Percentiles rank a stretch among this genome's conserved stretches.
phyloP scores from a whole-genome alignment of 2,888 invertebrate genomes.

The Phlogophora meticulosa region DNA sequence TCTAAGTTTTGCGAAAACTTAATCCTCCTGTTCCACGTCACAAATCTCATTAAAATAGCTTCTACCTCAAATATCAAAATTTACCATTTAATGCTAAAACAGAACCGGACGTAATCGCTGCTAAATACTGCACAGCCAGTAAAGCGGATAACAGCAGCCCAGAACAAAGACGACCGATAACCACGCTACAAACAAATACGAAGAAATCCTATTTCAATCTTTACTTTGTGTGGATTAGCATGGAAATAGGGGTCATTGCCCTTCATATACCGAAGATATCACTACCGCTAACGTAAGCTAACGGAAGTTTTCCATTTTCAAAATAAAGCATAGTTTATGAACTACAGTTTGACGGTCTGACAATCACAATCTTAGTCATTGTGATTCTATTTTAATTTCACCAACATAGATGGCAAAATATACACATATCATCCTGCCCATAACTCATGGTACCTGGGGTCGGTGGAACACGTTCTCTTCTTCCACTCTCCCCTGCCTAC shows the following conservation, averaged over 20 bases:
- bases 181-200: constrained; percentile 4
- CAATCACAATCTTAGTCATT: no score
- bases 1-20: neutral
- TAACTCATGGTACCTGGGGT: no score
- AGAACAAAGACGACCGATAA: constrained; percentile 5
- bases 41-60: constrained; percentile 1
- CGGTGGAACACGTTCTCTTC: no score
- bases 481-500: no score
- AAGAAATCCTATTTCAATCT: constrained; percentile 11
- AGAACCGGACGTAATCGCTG: constrained; percentile 8
- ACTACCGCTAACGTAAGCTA: no score
- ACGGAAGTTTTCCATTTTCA: neutral
- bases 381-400: no score
- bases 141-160: constrained; percentile 15
- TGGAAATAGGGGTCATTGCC: neutral
- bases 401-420: no score
- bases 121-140: constrained; percentile 22
- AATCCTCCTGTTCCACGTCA: neutral
- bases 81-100: neutral
- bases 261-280: neutral
- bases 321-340: neutral
- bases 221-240: neutral
- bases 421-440: no score
- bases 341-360: no score
- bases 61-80: constrained; percentile 15